Conservation (phyloP, 2,888 invertebrate species). For the Scaptomyza flava region DNA sequence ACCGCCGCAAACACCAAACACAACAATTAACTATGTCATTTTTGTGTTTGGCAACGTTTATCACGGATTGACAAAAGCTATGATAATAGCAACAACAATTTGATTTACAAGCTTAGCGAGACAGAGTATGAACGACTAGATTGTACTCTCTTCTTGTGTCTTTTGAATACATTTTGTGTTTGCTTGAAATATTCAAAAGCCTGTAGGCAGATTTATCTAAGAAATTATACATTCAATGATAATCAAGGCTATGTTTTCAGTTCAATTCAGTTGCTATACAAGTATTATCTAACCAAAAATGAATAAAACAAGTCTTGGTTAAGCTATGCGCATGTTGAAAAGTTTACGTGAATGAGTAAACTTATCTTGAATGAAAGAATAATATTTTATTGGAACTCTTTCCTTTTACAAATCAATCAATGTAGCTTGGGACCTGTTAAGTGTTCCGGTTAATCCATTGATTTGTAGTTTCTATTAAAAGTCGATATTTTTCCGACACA, state of each 20-base stretch:
- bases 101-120: background rate
- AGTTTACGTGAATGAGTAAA: background rate
- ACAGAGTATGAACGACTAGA: background rate
- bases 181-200: slow-evolving; percentile 5
- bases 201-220: background rate
- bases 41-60: slow-evolving; percentile 50
- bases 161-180: background rate
- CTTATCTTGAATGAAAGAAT: background rate
- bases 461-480: too few relatives aligned
- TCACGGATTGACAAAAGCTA: slow-evolving; percentile 44
- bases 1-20: slow-evolving; percentile 9
- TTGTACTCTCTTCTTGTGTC: slow-evolving; percentile 18
- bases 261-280: background rate
- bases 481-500: too few relatives aligned
- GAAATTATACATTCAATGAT: slow-evolving; percentile 6
- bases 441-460: too few relatives aligned
- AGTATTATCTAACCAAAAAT: background rate
- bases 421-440: too few relatives aligned
- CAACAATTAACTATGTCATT: background rate
- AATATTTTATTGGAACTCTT: too few relatives aligned
- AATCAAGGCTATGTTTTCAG: background rate
- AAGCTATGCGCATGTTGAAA: background rate
- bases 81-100: slow-evolving; percentile 22
- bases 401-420: too few relatives aligned
- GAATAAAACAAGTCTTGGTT: background rate